phyloP scores from a whole-genome alignment of 37 sponge, comb jelly and placozoan species.

The Haliclona indistincta region DNA sequence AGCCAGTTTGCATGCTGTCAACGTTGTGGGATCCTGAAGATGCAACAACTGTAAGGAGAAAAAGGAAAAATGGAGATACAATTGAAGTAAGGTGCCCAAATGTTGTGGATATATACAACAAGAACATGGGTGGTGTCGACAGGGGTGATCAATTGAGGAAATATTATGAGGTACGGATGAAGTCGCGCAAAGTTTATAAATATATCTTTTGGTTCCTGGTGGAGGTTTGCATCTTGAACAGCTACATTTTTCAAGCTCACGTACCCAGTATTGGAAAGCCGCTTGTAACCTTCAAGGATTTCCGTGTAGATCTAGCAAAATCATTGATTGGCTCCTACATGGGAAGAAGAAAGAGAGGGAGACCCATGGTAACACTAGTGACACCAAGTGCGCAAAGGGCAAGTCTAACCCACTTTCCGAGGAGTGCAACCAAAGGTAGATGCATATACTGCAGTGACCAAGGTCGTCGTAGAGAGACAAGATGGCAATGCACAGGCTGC shows the following conservation, averaged over 20 bases:
- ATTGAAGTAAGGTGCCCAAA: neutral
- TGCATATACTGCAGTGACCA: neutral
- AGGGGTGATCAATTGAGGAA: constrained; percentile 15
- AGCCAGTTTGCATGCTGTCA: neutral
- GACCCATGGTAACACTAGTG: neutral
- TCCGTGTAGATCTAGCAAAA: neutral
- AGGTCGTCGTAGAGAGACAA: neutral
- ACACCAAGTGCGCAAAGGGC: neutral
- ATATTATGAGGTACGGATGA: constrained; percentile 11
- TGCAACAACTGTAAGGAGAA: neutral
- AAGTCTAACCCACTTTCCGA: neutral
- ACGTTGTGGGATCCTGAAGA: neutral
- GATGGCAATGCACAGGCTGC: constrained; percentile 4
- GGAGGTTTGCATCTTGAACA: no score
- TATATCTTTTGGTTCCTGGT: no score
- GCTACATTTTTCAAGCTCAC: no score
- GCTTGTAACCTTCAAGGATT: neutral
- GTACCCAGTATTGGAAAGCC: no score
- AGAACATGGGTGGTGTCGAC: constrained; percentile 11
- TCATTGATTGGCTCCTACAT: neutral
- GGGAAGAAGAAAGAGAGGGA: neutral
- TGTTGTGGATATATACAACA: neutral
- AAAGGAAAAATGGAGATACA: neutral
- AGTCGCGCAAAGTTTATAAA: no score
- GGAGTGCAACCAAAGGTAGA: neutral